Evolutionary conservation across 1,140 invertebrate species (phyloP).

Genomic region (Drosophila parabipectinata): DNA sequence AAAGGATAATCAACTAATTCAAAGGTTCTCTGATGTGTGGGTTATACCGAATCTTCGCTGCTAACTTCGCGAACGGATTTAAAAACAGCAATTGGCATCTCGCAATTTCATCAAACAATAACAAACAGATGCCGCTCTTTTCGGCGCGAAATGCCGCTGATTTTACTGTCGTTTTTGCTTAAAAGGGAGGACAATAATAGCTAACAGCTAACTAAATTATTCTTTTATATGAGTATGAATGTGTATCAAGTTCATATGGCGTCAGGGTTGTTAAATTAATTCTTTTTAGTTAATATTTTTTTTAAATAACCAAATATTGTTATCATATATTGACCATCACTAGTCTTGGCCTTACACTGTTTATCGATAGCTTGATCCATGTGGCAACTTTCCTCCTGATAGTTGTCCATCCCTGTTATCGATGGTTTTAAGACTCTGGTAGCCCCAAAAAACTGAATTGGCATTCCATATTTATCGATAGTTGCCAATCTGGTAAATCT

Average conservation of each 20-base stretch:
- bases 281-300: neutral
- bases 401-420: no score
- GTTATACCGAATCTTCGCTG: slow-evolving; percentile 85
- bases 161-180: no score
- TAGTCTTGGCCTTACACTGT: neutral
- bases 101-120: neutral
- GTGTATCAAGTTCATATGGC: neutral
- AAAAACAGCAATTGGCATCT: slow-evolving; percentile 72
- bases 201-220: neutral
- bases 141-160: slow-evolving; percentile 15
- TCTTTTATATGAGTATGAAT: neutral
- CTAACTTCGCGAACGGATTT: slow-evolving; percentile 83
- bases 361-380: neutral
- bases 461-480: neutral
- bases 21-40: neutral
- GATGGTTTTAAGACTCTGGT: neutral
- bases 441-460: neutral
- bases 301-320: neutral
- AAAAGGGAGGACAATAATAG: neutral
- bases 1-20: neutral
- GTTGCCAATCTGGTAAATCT: neutral
- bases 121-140: slow-evolving; percentile 23
- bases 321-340: neutral
- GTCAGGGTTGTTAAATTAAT: neutral
- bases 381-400: neutral